These are phyloP conservation scores for Apomyelois bistriatella DNA, from an alignment of 2,888 invertebrate species.

Conservation along the genomic window DNA sequence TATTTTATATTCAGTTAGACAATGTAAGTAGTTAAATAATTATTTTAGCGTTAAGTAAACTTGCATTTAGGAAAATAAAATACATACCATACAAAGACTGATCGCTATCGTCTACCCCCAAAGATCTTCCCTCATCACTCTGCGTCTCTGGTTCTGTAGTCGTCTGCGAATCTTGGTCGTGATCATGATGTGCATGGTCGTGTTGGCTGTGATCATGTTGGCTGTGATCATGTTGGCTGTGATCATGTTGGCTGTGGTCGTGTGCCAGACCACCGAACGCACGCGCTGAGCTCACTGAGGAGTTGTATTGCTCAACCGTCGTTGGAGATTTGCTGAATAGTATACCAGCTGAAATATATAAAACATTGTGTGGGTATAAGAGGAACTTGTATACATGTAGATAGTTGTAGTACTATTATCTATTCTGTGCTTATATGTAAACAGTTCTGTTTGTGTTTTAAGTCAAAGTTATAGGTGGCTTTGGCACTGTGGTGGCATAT, in stretches of 20 bases:
- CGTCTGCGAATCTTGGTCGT: constrained; percentile 29
- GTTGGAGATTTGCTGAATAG: constrained; percentile 83
- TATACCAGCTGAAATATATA: constrained; percentile 81
- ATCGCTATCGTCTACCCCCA: constrained; percentile 66
- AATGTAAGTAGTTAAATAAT: no score
- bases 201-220: constrained; percentile 31
- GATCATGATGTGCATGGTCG: constrained; percentile 31
- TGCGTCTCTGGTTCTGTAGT: constrained; percentile 39
- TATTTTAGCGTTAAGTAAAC: no score
- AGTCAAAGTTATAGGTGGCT: no score
- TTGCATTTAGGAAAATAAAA: no score
- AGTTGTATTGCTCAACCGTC: constrained; percentile 74
- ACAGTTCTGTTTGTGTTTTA: no score
- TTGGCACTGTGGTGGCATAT: no score
- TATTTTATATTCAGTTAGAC: no score
- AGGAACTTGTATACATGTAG: no score
- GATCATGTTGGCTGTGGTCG: constrained; percentile 30
- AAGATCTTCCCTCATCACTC: constrained; percentile 44
- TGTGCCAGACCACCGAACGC: constrained; percentile 77
- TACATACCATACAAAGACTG: constrained; percentile 77
- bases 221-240: constrained; percentile 28
- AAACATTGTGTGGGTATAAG: neutral
- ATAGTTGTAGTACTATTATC: no score
- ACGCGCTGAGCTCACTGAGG: constrained; percentile 77
- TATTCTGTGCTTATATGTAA: no score